Evolutionary conservation across 2,888 invertebrate species (phyloP), one percentile per base, ranked within the genome.

Genomic region (Lochmaea crataegi): DNA sequence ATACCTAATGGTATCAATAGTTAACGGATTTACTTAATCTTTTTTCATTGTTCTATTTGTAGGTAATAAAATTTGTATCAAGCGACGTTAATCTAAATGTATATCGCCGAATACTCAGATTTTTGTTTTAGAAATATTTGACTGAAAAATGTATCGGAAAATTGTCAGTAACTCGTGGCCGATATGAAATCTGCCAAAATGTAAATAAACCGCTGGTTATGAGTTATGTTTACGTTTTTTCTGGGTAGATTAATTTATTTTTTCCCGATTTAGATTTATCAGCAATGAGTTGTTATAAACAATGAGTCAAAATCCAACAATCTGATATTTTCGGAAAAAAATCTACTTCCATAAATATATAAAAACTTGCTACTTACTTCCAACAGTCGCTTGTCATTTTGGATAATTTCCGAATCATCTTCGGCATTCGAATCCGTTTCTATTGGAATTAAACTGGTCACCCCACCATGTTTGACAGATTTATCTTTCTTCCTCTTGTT

Each of bases 381-480:
- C 67, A 86, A 80, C 65, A 87, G 79, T 68, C 86, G 81, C 80
- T 85, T 84, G 69, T 86, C 85, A 75, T 84, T 85, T 68, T 84
- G 85, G 22, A 82, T 81, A 64, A 83, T 79, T 67, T 86, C 86
- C 1, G 82, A 80, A 69, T 87, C 87, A 75, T 87, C 87, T 76
- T 87, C 87, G 42, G 86, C 85, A 71, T 86, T 86, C 48, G 86
- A 85, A 79, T 87, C 87, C 1, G 86, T 87, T 75, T 87, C 87
- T 22, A 85, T 83, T 1, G 85, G 83, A 65, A 86, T 85, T 71
- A 86, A 78, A 69, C 85, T 83, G 3, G 85, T 86, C 1, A 87
- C 87, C 2, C 87, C 87, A 14, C 85, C 85, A 74, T 86, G 86
- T 71, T 86, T 87, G 3, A 87, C 87, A 1, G 81, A 82, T 78